Percentiles rank a stretch among this genome's conserved stretches.
Conservation (phyloP, 2,888 invertebrate species). For the Drosophila mimetica region DNA sequence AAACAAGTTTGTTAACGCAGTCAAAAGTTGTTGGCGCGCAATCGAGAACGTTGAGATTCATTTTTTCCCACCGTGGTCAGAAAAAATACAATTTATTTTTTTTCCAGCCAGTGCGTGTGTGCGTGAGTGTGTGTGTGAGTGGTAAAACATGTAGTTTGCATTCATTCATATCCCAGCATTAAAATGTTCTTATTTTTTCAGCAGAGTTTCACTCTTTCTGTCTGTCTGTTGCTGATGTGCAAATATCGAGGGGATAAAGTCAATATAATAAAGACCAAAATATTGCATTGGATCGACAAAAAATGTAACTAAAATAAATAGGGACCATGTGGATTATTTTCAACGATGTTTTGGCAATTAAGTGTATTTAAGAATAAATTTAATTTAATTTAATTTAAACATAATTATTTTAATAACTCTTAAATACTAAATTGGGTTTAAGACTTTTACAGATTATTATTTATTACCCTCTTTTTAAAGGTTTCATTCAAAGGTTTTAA, state of each 20-base stretch:
- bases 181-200: conserved; percentile 20
- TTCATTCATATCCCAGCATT: conserved; percentile 22
- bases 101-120: background rate
- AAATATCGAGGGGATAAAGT: conserved; percentile 3
- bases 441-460: no score
- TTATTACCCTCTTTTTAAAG: no score
- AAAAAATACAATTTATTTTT: conserved; percentile 28
- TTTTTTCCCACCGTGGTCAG: conserved; percentile 4
- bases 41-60: conserved; percentile 27
- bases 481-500: no score
- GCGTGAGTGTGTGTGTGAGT: background rate
- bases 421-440: no score
- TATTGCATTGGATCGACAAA: background rate
- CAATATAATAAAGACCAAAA: background rate
- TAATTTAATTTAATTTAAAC: no score
- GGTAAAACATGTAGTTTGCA: conserved; percentile 3
- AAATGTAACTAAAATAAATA: background rate
- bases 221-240: background rate
- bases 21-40: conserved; percentile 39
- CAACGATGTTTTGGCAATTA: background rate
- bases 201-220: background rate
- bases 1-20: conserved; percentile 57
- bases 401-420: no score
- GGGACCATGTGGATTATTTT: background rate
- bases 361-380: no score